Percentiles rank a stretch among this genome's conserved stretches.
Evolutionary conservation across 2,797 vertebrate species (phyloP).

Genomic region (Microctenopoma steveboyesi): DNA sequence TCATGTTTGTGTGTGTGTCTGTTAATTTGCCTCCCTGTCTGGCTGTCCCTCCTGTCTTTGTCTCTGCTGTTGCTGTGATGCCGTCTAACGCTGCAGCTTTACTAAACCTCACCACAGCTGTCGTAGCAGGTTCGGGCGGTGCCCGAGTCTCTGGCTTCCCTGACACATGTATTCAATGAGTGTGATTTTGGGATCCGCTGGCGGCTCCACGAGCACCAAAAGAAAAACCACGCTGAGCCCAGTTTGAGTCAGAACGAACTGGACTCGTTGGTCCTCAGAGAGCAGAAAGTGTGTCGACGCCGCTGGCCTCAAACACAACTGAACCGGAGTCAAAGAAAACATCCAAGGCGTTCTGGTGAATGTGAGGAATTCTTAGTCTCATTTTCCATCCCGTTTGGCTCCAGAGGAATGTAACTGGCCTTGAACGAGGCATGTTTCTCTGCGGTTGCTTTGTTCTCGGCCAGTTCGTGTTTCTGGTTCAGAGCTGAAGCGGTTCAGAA

Average conservation of each 20-base stretch:
- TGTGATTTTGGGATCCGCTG: constrained; percentile 50
- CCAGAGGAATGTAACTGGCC: constrained; percentile 53
- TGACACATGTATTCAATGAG: constrained; percentile 38
- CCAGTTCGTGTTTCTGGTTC: constrained; percentile 57
- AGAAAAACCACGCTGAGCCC: constrained; percentile 6
- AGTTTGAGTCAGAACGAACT: constrained; percentile 3
- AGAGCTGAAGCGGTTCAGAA: constrained; percentile 43
- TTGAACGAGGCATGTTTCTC: constrained; percentile 27
- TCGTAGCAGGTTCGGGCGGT: constrained; percentile 66
- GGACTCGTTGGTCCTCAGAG: not conserved
- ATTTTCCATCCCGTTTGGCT: constrained; percentile 57
- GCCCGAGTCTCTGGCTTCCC: constrained; percentile 67
- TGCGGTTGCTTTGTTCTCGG: constrained; percentile 60
- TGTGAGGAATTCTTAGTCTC: constrained; percentile 42
- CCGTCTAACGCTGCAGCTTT: constrained; percentile 63
- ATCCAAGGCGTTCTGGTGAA: constrained; percentile 16
- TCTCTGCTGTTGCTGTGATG: constrained; percentile 47
- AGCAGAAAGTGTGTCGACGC: not conserved
- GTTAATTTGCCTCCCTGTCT: constrained; percentile 31
- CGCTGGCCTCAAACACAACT: constrained; percentile 3
- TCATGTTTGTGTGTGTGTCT: not conserved
- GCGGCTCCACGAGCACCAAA: constrained; percentile 49
- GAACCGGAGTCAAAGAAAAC: constrained; percentile 33
- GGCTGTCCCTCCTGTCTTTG: constrained; percentile 31
- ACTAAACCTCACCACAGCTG: constrained; percentile 56